Conservation (phyloP, 92 coral and sea anemone genomes). For the Isaurus tuberculatus region DNA sequence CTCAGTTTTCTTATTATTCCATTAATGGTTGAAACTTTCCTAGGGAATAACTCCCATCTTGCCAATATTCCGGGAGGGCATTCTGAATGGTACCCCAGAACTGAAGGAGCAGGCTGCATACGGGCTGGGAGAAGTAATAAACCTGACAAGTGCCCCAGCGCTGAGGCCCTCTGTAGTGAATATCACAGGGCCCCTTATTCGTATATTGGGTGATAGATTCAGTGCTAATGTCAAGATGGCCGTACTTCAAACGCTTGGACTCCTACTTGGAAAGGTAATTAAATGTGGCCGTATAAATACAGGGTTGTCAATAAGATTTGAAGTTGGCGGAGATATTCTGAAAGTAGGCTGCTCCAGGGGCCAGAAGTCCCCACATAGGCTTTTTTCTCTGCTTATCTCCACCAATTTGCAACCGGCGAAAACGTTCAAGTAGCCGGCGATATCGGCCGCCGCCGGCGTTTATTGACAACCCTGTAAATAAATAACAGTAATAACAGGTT, state of each 20-base stretch:
- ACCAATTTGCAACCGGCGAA: too few species aligned
- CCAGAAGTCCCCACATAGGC: too few species aligned
- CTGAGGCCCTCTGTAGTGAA: constrained; percentile 95
- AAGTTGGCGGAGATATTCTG: too few species aligned
- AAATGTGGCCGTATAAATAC: too few species aligned
- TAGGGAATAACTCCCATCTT: constrained; percentile 97
- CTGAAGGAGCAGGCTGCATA: constrained; percentile 96
- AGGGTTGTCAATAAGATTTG: too few species aligned
- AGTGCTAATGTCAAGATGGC: constrained; percentile 98
- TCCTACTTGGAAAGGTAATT: constrained; percentile 88
- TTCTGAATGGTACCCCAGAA: constrained; percentile 95
- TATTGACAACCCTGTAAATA: too few species aligned
- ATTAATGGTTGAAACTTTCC: constrained; percentile 6
- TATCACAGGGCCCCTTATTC: constrained; percentile 98
- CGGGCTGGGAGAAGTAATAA: constrained; percentile 96
- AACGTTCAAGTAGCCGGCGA: too few species aligned
- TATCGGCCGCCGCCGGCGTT: too few species aligned
- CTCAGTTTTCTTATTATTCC: background rate
- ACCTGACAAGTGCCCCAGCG: constrained; percentile 91
- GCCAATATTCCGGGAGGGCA: constrained; percentile 97
- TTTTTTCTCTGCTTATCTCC: too few species aligned
- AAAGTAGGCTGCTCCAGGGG: too few species aligned
- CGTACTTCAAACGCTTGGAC: constrained; percentile 89
- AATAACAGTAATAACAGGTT: too few species aligned
- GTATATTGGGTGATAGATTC: constrained; percentile 98